Evolutionary conservation across 2,797 vertebrate genomes (phyloP), one percentile per base, ranked within the genome.

Genomic region (Meda fulgida): DNA sequence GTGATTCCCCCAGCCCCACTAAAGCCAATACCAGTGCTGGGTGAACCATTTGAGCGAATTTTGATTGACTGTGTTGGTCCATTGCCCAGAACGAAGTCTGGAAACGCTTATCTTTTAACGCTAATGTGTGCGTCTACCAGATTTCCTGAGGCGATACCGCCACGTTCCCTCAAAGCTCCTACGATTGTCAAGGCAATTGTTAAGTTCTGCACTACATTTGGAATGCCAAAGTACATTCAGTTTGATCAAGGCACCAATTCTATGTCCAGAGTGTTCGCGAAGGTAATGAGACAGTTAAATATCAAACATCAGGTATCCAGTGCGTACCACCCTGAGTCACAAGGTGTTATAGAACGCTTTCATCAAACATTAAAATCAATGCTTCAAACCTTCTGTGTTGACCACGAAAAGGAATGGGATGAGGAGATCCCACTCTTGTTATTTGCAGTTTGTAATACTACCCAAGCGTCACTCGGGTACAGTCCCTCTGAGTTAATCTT

Each of bases 401-500:
- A 81, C 1, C 21, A 7, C 8, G 29, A 7, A 1, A 75, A 43
- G 5, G 43, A 69, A 9, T 80, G 77, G 84, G 84, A 78, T 58
- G 65, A 84, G 1, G 31, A 63, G 34, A 26, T 31, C 48, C 40
- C 0, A 1, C 65, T 26, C 29, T 34, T 66, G 63, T 66, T 66
- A 1, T 66, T 66, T 3, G 29, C 63, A 8, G 16, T 34, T 7
- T 6, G 63, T 7, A 65, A 19, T 19, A 66, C 16, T 3, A 34
- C 26, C 13, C 63, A 66, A 66, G 70, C 66, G 13, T 66, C 69
- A 2, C 70, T 78, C 1, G 48, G 65, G 5, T 78, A 78, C 29
- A 86, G 80, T 60, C 73, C 66, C 1, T 48, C 72, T 34, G 85
- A 82, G 1, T 51, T 86, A 0, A 66, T 86, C 3, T 82, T 86